phyloP scores from a whole-genome alignment of 2,797 vertebrate species.

The Sebastiscus albofasciatus region DNA sequence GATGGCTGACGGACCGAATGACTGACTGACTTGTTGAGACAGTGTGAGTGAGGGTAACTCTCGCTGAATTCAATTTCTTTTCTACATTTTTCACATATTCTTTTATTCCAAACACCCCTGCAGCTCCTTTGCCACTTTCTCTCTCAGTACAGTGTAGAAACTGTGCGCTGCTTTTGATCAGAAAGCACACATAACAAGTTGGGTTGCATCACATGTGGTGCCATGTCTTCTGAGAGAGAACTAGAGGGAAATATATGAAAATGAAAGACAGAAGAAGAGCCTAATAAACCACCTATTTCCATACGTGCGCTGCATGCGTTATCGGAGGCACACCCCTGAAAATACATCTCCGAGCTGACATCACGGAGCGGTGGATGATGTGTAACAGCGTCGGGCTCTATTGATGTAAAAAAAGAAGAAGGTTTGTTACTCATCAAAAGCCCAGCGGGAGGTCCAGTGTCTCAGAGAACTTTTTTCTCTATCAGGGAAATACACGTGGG shows the following conservation, averaged over 20 bases:
- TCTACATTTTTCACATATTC: constrained; percentile 32
- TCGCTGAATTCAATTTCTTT: constrained; percentile 25
- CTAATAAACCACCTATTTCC: constrained; percentile 3
- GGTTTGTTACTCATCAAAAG: constrained; percentile 46
- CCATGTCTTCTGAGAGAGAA: constrained; percentile 8
- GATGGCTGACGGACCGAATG: constrained; percentile 22
- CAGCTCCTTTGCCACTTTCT: neutral
- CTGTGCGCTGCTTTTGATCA: constrained; percentile 17
- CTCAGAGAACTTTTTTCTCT: constrained; percentile 29
- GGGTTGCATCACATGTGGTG: constrained; percentile 18
- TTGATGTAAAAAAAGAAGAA: constrained; percentile 19
- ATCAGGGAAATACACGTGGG: constrained; percentile 35
- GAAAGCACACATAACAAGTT: constrained; percentile 8
- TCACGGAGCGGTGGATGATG: neutral
- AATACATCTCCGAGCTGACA: neutral
- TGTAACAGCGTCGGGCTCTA: neutral
- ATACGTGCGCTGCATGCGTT: neutral
- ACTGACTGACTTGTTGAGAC: constrained; percentile 56
- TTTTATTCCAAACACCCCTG: neutral
- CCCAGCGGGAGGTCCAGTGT: constrained; percentile 32
- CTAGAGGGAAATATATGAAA: constrained; percentile 7
- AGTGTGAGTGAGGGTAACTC: constrained; percentile 32
- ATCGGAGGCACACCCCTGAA: neutral
- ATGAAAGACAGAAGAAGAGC: neutral
- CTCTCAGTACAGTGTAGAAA: neutral